Base-by-base conservation (phyloP, 2,113 vertebrate species). In the Odobenus rosmarus region DNA sequence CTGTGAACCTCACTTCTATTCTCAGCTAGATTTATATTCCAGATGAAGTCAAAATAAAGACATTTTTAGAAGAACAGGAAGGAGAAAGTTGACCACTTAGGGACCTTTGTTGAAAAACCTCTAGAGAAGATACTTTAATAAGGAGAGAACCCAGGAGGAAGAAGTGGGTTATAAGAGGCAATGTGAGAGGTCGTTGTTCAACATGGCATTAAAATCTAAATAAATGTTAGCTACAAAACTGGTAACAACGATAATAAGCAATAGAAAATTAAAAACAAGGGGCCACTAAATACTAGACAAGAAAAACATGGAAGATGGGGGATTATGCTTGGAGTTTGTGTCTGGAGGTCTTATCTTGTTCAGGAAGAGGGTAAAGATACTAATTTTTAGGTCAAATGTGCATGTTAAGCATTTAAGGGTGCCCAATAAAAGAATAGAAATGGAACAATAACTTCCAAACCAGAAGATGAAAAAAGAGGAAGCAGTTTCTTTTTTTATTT, bases 21-120 rank as follows among this genome's bases (percentile, higher is more conserved):
- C 67, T 94, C 55, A 87, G 19, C 19, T 74, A 71, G 62, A 93
- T 77, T 90, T 59, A 7, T 18, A 59, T 88, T 95, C 36, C 93
- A 79, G 8, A 92, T 18, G 90, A 51, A 92, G 28, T 81, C 53
- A 85, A 93, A 96, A 71, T 67, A 95, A 86, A 89, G 46, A 59
- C 39, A 84, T 55, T 85, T 93, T 95, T 81, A 88, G 64, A 88
- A 79, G 96, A 89, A 67, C 24, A 80, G 81, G 15, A 86, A 69
- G 49, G 79, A 71, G 26, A 90, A 39, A 74, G 31, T 23, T 95
- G 64, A 86, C 24, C n/a, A 89, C 21, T 84, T 49, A 88, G 21
- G 95, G 23, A 93, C 3, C 14, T 59, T 93, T 91, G 42, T 42
- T 92, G 15, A 64, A 90, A 96, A 91, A 80, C 3, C 13, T 91